Evolutionary conservation across 2,888 invertebrate species (phyloP).

Genomic region (Syrphus vitripennis): DNA sequence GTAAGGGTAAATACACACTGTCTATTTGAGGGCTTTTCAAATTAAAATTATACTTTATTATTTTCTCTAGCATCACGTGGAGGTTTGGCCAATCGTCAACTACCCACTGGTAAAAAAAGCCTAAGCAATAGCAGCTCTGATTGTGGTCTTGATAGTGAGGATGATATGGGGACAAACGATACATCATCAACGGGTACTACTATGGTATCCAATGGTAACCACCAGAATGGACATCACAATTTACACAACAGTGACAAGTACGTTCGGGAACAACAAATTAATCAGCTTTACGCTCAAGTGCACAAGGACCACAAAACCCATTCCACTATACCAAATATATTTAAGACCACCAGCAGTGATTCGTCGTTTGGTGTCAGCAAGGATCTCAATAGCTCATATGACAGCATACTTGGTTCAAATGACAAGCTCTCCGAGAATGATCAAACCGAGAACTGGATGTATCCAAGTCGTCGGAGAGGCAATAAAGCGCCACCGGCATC

Average conservation of each 20-base stretch:
- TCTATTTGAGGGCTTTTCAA: not conserved
- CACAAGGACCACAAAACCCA: slow-evolving; percentile 82
- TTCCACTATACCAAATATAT: slow-evolving; percentile 78
- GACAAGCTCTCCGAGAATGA: slow-evolving; percentile 81
- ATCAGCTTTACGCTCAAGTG: slow-evolving; percentile 82
- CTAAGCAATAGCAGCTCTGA: slow-evolving; percentile 86
- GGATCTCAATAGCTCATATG: slow-evolving; percentile 80
- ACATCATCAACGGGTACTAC: slow-evolving; percentile 83
- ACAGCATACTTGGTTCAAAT: slow-evolving; percentile 81
- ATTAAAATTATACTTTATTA: not conserved
- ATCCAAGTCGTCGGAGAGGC: slow-evolving; percentile 79
- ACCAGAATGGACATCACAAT: slow-evolving; percentile 76
- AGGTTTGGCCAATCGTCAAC: slow-evolving; percentile 87
- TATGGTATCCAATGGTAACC: slow-evolving; percentile 82
- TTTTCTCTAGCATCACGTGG: slow-evolving; percentile 85
- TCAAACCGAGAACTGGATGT: slow-evolving; percentile 81
- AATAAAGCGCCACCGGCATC: slow-evolving; percentile 87
- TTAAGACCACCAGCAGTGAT: slow-evolving; percentile 79
- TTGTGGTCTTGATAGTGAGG: slow-evolving; percentile 84
- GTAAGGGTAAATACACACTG: slow-evolving; percentile 73
- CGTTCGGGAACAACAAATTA: slow-evolving; percentile 79
- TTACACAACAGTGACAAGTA: slow-evolving; percentile 73
- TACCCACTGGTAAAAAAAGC: slow-evolving; percentile 83
- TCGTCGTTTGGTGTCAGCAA: slow-evolving; percentile 65
- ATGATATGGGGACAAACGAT: slow-evolving; percentile 75